phyloP scores from a whole-genome alignment of 2,113 vertebrate species.

The Xiphophorus hellerii region DNA sequence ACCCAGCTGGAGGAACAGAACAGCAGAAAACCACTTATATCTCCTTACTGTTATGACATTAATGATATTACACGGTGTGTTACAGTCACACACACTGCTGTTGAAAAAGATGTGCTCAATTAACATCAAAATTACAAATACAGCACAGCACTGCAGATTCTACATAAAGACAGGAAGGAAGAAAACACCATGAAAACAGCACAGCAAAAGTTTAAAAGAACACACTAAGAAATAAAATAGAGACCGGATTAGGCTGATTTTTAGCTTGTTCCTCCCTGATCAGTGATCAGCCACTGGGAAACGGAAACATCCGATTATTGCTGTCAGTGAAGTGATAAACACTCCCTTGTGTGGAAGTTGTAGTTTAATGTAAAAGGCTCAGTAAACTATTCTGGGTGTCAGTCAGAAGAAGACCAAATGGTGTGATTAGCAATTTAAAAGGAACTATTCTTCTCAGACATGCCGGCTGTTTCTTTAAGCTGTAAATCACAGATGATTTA shows the following conservation, averaged over 20 bases:
- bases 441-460: too few species aligned
- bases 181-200: not conserved
- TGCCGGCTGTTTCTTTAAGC: too few species aligned
- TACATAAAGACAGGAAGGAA: not conserved
- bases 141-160: not conserved
- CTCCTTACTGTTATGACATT: not conserved
- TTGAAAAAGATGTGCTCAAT: not conserved
- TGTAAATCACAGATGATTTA: slow-evolving; percentile 45
- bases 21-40: not conserved
- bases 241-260: not conserved
- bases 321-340: not conserved
- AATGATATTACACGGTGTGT: not conserved
- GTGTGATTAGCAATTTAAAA: too few species aligned
- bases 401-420: too few species aligned
- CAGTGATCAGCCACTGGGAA: not conserved
- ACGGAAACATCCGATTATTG: too few species aligned
- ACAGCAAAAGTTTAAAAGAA: not conserved
- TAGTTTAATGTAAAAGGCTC: not conserved
- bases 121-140: too few species aligned
- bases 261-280: not conserved
- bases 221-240: not conserved
- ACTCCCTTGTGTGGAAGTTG: not conserved
- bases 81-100: not conserved
- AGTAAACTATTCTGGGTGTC: too few species aligned
- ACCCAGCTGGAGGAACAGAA: slow-evolving; percentile 83